Conservation (phyloP, 2,797 vertebrate genomes). For the Gymnoscopelus braueri region DNA sequence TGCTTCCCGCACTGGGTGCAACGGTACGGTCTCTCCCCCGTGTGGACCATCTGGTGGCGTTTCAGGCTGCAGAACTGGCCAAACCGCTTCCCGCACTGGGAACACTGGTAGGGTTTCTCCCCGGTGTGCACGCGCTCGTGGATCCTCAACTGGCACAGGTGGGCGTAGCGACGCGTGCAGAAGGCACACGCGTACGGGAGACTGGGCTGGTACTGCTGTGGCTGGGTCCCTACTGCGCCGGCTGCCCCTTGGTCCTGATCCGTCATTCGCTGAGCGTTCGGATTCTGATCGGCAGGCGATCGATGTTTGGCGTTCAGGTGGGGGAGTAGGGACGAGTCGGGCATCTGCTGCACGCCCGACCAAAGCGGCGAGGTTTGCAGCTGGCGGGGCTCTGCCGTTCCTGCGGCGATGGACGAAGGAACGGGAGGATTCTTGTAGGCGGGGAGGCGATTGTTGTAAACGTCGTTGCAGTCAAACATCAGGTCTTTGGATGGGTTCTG, state of each 20-base stretch:
- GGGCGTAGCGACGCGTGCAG: constrained; percentile 54
- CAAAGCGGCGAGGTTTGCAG: constrained; percentile 10
- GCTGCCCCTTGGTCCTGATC: constrained; percentile 28
- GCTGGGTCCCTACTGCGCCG: not conserved
- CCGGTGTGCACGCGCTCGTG: constrained; percentile 59
- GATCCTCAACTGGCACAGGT: constrained; percentile 62
- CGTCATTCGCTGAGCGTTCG: not conserved
- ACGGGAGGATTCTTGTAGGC: constrained; percentile 15
- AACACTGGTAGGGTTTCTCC: constrained; percentile 64
- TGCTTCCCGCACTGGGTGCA: constrained; percentile 66
- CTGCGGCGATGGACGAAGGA: not conserved
- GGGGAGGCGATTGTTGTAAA: not conserved
- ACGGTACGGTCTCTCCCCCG: constrained; percentile 57
- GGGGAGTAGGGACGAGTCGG: not conserved
- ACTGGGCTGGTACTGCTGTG: not conserved
- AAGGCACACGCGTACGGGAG: constrained; percentile 46
- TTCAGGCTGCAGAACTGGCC: constrained; percentile 67
- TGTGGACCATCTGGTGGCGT: constrained; percentile 69
- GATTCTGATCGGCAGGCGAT: constrained; percentile 2
- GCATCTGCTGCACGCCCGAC: constrained; percentile 13
- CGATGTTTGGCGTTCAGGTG: not conserved
- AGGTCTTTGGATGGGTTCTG: constrained; percentile 14
- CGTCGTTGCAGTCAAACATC: not conserved
- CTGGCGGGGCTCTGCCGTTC: constrained; percentile 14
- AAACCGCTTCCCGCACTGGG: constrained; percentile 66